phyloP scores from a whole-genome alignment of 2,888 invertebrate species.

The Lycia hirtaria region DNA sequence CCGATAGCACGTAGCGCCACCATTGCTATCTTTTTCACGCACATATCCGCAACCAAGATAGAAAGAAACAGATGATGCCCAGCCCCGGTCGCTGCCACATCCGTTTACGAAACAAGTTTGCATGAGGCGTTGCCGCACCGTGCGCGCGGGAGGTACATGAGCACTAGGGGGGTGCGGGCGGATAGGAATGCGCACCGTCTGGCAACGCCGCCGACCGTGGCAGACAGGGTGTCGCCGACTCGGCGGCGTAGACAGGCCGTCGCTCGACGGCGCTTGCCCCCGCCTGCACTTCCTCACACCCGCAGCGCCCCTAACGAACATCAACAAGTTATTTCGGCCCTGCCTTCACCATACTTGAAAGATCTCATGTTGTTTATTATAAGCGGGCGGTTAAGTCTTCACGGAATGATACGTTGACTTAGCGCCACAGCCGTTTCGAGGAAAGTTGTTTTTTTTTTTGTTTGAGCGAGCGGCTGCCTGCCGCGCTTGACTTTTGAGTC shows the following conservation, averaged over 20 bases:
- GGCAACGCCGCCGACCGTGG: slow-evolving; percentile 92
- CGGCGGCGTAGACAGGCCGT: slow-evolving; percentile 92
- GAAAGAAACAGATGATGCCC: slow-evolving; percentile 69
- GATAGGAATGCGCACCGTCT: slow-evolving; percentile 81
- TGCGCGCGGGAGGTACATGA: slow-evolving; percentile 77
- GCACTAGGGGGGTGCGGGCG: slow-evolving; percentile 77
- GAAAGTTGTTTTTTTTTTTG: slow-evolving; percentile 81
- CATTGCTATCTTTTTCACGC: slow-evolving; percentile 68
- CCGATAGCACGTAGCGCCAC: slow-evolving; percentile 86
- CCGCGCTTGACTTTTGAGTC: slow-evolving; percentile 70
- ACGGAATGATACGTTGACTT: slow-evolving; percentile 55
- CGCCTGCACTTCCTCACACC: slow-evolving; percentile 67
- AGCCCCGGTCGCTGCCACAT: slow-evolving; percentile 86
- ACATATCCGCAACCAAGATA: slow-evolving; percentile 43
- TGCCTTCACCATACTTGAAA: slow-evolving; percentile 63
- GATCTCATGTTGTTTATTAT: slow-evolving; percentile 62
- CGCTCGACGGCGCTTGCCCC: slow-evolving; percentile 86
- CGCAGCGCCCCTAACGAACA: slow-evolving; percentile 75
- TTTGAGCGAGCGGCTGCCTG: slow-evolving; percentile 68
- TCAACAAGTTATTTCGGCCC: slow-evolving; percentile 85
- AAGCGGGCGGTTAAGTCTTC: slow-evolving; percentile 64
- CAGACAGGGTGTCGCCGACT: slow-evolving; percentile 98
- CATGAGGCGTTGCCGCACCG: slow-evolving; percentile 84
- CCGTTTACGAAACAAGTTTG: slow-evolving; percentile 91
- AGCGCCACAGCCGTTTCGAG: slow-evolving; percentile 84